phyloP scores from a whole-genome alignment of 2,888 invertebrate species.

The Escarpia spicata region DNA sequence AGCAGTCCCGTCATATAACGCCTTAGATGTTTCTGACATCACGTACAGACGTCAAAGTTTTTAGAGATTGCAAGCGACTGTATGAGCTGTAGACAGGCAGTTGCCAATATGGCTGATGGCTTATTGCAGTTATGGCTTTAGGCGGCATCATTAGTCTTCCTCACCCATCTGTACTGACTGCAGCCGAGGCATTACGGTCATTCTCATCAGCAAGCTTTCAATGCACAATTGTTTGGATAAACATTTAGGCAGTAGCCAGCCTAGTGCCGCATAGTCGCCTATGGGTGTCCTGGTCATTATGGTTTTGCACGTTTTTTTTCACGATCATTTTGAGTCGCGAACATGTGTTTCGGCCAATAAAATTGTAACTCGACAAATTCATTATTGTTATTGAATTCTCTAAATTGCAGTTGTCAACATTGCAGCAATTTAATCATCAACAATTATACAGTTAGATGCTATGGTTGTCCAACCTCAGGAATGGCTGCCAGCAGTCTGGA shows the following conservation, averaged over 20 bases:
- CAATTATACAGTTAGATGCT: no score
- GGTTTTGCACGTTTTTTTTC: not conserved
- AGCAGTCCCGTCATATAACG: not conserved
- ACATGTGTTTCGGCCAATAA: no score
- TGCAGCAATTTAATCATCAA: no score
- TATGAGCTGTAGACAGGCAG: not conserved
- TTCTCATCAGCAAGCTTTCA: not conserved
- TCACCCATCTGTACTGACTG: not conserved
- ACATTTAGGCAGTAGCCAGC: conserved; percentile 8
- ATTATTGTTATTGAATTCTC: no score
- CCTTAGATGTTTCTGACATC: not conserved
- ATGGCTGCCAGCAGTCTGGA: no score
- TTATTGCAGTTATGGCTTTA: not conserved
- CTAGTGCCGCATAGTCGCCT: not conserved
- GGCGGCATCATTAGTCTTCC: not conserved
- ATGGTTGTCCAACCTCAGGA: no score
- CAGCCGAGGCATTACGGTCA: not conserved
- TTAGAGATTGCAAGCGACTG: not conserved
- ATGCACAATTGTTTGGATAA: not conserved
- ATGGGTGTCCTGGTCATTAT: no score
- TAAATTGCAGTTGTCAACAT: no score
- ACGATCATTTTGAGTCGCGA: not conserved
- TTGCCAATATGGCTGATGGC: conserved; percentile 16
- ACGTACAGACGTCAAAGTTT: not conserved
- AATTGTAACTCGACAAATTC: no score